Base-by-base conservation (phyloP, 2,888 invertebrate species). In the Sipha maydis region DNA sequence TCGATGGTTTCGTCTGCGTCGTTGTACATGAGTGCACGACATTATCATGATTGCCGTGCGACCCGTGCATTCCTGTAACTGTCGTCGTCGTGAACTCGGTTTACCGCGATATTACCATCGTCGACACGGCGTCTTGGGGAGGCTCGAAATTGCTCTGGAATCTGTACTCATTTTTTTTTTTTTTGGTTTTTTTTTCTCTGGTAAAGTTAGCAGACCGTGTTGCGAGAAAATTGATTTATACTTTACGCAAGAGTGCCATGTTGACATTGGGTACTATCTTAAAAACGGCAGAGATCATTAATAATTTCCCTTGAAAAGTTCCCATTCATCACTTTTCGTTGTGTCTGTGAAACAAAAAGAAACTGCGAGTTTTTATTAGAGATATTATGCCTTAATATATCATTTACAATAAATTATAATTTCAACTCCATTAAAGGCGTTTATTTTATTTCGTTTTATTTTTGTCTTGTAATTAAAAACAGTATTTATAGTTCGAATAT, bases 221-320 rank as follows among this genome's bases (percentile, higher is more conserved):
- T 28, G 21, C n/a, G 79, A 28, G 54, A 79, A 86, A 86, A 86
- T 79, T 79, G 85, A 86, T 86, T 86, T 78, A 86, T 79, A 86
- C 78, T 79, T 78, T 79, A 79, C 79, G 71, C 71, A 56, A 79
- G 38, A 76, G 38, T 56, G 71, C 79, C 56, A 56, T 86, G 79
- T 86, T 86, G 85, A 86, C 85, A 86, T 79, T 71, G 54, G 71
- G 38, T 73, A 79, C 80, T 80, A 88, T 79, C 86, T 88, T 75
- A 75, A 69, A 61, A 84, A 84, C 54, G 41, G 61, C 21, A 28
- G 75, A 73, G 71, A 80, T 80, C 86, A 88, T 88, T 88, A 80
- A 88, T 88, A 88, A 86, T 88, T 88, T 88, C 80, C 61, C 80
- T 88, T 80, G 80, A 80, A 88, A 88, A 75, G 21, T 82, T 80